Conservation (phyloP, 2,797 vertebrate species). For the Epinephelus awoara region DNA sequence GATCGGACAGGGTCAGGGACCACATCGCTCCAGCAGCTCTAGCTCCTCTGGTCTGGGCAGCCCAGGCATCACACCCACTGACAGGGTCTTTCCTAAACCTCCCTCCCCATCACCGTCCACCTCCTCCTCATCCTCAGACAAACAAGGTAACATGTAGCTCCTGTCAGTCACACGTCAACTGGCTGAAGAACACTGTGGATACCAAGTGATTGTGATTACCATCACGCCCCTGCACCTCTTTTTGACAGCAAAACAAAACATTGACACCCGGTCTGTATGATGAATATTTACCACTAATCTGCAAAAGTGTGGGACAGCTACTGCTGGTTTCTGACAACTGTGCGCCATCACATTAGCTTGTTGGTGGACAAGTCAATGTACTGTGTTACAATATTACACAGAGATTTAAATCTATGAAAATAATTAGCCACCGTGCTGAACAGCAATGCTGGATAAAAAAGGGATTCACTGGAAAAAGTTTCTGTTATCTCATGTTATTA, state of each 20-base stretch:
- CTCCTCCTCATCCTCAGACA: constrained; percentile 83
- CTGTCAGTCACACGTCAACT: constrained; percentile 30
- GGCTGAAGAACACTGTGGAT: constrained; percentile 41
- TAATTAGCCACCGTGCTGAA: constrained; percentile 55
- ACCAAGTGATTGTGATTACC: constrained; percentile 34
- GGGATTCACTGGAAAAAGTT: constrained; percentile 74
- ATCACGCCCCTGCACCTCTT: constrained; percentile 17
- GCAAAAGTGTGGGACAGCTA: constrained; percentile 36
- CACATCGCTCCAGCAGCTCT: constrained; percentile 93
- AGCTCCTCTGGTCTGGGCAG: constrained; percentile 94
- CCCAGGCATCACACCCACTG: constrained; percentile 92
- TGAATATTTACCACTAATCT: constrained; percentile 63
- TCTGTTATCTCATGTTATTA: constrained; percentile 15
- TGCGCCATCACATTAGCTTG: constrained; percentile 22
- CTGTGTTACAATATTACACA: constrained; percentile 49
- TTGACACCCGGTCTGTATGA: constrained; percentile 44
- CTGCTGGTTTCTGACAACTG: constrained; percentile 47
- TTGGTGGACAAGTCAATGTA: constrained; percentile 40
- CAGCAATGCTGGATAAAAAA: constrained; percentile 68
- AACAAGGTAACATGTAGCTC: constrained; percentile 82
- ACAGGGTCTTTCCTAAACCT: constrained; percentile 91
- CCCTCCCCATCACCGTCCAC: constrained; percentile 84
- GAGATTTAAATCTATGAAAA: constrained; percentile 49
- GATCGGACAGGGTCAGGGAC: constrained; percentile 78
- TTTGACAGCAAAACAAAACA: constrained; percentile 30